These are phyloP conservation scores for Amphipyra berbera DNA, from an alignment of 2,888 invertebrate genomes.

Conservation along the genomic window DNA sequence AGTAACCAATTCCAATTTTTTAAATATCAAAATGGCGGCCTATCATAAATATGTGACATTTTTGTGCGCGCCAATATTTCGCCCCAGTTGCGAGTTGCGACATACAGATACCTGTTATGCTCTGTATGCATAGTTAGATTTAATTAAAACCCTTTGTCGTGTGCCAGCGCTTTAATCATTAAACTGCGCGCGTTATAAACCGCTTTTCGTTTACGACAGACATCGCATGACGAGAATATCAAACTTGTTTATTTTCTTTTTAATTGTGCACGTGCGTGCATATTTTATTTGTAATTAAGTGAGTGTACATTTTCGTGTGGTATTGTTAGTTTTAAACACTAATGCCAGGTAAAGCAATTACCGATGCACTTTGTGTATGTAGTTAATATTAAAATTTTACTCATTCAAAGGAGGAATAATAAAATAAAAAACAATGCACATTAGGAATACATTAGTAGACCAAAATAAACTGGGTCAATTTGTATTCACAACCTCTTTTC, in stretches of 20 bases:
- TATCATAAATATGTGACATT: constrained; percentile 38
- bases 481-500: constrained; percentile 28
- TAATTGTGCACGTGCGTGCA: neutral
- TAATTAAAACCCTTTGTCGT: constrained; percentile 57
- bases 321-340: no score
- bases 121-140: constrained; percentile 46
- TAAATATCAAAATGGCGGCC: constrained; percentile 36
- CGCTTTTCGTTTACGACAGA: constrained; percentile 40
- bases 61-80: constrained; percentile 31
- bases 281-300: constrained; percentile 16
- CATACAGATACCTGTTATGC: constrained; percentile 33
- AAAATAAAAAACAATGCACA: no score
- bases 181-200: constrained; percentile 35
- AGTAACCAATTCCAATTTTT: constrained; percentile 6
- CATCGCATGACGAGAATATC: constrained; percentile 19
- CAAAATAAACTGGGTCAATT: constrained; percentile 14
- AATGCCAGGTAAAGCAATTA: no score
- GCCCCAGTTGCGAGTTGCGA: constrained; percentile 21
- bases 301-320: no score
- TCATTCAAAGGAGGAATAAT: no score
- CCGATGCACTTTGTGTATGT: no score
- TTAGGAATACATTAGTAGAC: no score
- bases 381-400: no score
- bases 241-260: constrained; percentile 19
- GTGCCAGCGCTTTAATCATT: constrained; percentile 42